These are phyloP conservation scores for Anarhynchus alexandrinus DNA, from an alignment of 2,113 vertebrate genomes.

Conservation along the genomic window DNA sequence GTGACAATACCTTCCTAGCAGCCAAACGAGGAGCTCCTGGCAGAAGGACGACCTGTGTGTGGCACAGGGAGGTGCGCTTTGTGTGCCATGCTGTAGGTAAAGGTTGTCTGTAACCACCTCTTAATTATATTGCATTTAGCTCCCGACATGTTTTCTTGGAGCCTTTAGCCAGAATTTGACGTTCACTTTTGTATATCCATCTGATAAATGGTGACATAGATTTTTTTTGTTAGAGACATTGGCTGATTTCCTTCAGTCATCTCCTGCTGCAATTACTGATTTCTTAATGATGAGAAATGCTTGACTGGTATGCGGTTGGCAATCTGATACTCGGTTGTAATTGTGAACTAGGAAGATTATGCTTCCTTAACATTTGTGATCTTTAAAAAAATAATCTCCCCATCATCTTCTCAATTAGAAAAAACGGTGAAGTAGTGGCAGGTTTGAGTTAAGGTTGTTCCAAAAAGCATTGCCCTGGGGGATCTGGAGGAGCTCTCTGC, in stretches of 20 bases:
- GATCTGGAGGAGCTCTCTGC: neutral
- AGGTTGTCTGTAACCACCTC: neutral
- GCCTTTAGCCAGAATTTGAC: neutral
- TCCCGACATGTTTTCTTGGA: neutral
- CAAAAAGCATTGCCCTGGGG: neutral
- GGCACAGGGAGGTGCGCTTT: neutral
- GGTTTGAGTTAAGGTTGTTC: neutral
- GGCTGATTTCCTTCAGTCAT: slow-evolving; percentile 31
- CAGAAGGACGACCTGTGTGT: neutral
- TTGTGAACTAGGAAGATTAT: neutral
- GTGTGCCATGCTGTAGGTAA: neutral
- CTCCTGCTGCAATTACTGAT: slow-evolving; percentile 1
- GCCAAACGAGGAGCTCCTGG: neutral
- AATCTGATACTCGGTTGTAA: neutral
- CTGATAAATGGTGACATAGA: neutral
- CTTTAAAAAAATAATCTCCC: neutral
- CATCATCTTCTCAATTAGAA: neutral
- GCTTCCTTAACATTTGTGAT: neutral
- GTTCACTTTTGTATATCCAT: neutral
- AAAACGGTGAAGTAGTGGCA: neutral
- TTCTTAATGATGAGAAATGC: slow-evolving; percentile 14
- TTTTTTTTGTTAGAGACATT: neutral
- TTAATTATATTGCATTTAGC: neutral
- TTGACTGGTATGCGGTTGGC: neutral
- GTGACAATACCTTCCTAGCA: neutral